Conservation (phyloP, 1,140 invertebrate genomes). For the Pachyrhynchus sulphureomaculatus region DNA sequence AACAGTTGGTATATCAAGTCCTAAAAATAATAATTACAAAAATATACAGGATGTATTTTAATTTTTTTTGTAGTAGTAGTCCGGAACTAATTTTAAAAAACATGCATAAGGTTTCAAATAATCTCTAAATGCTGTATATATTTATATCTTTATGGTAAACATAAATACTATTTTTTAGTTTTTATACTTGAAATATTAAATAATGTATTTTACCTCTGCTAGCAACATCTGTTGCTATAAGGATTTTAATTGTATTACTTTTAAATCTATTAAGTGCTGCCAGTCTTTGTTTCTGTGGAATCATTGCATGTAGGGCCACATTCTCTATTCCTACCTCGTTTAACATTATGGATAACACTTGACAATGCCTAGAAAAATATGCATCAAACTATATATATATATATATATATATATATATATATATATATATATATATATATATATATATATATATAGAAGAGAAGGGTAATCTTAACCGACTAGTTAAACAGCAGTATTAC, state of each 20-base stretch:
- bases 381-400: conserved; percentile 1
- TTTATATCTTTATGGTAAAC: too few relatives aligned
- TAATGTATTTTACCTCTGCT: conserved; percentile 81
- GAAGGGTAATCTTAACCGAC: too few relatives aligned
- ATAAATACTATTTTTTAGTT: too few relatives aligned
- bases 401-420: too few relatives aligned
- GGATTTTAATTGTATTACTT: conserved; percentile 78
- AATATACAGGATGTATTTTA: not conserved
- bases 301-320: conserved; percentile 84
- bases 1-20: conserved; percentile 85
- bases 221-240: conserved; percentile 96
- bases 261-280: conserved; percentile 81
- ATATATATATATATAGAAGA: too few relatives aligned
- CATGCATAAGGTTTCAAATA: too few relatives aligned
- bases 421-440: too few relatives aligned
- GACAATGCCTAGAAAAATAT: conserved; percentile 68
- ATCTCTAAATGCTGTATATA: too few relatives aligned
- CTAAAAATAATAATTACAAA: conserved; percentile 2
- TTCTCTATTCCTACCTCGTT: conserved; percentile 85
- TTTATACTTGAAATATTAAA: too few relatives aligned
- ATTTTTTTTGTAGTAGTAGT: too few relatives aligned
- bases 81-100: too few relatives aligned
- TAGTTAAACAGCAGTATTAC: too few relatives aligned
- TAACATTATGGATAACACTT: conserved; percentile 81
- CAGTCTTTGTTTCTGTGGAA: conserved; percentile 78